Evolutionary conservation across 2,888 invertebrate species (phyloP), one percentile per base, ranked within the genome.

Genomic region (Stegana nigrithorax): DNA sequence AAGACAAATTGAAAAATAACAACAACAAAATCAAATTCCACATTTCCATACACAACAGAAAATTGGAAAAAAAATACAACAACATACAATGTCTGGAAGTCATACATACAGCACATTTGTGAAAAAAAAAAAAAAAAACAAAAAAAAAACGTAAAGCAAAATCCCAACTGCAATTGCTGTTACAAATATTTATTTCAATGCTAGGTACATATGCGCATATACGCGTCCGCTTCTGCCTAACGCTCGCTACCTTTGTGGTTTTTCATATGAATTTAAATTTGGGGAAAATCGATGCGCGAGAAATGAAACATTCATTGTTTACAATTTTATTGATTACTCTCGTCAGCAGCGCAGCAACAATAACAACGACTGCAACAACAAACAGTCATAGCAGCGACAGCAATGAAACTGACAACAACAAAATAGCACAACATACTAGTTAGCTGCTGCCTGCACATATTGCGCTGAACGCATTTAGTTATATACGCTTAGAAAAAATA

Each of bases 331-430:
- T 76, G 79, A 78, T 78, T 79, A 59, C 45, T 63, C 32, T 14
- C 42, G n/a, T 29, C n/a, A n/a, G n/a, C n/a, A n/a, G 55, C 27
- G 19, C 26, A 23, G 19, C 23, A 45, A 60, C 61, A 45, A 63
- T 56, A 75, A 70, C 73, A 81, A 78, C 68, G 77, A 74, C 59
- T 75, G 73, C 68, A 81, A 72, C 71, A 77, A 74, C 55, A 50
- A 50, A 12, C n/a, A n/a, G 81, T 83, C 71, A 85, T 83, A 69
- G 85, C 85, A 39, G 85, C 12, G 21, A 29, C 14, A 5, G 19
- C 26, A 14, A 26, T 14, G 50, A 42, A 57, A 12, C 27, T 44
- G 62, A 47, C 56, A 53, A 53, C 56, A 57, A 56, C 56, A 53
- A 56, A 53, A 45, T 45, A 39, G n/a, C n/a, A n/a, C n/a, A n/a